phyloP scores from a whole-genome alignment of 2,797 vertebrate species.

The Meriones psammophilus region DNA sequence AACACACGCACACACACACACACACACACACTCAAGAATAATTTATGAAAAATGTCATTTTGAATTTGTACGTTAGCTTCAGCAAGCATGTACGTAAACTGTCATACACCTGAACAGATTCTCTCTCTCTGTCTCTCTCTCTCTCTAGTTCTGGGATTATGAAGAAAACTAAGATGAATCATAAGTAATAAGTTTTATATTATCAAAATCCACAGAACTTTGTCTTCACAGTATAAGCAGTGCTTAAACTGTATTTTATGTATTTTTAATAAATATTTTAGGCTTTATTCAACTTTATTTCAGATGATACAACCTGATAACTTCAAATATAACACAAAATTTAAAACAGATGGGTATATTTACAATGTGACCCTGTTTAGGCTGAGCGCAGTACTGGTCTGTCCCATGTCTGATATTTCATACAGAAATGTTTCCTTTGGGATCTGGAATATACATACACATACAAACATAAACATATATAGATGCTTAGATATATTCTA shows the following conservation, averaged over 20 bases:
- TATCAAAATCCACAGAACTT: not conserved
- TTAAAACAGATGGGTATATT: not conserved
- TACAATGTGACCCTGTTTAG: not conserved
- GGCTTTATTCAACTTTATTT: conserved; percentile 1
- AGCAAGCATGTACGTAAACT: not conserved
- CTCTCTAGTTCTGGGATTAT: not conserved
- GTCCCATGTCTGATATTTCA: not conserved
- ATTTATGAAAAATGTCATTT: not conserved
- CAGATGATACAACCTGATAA: not conserved
- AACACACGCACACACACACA: not conserved
- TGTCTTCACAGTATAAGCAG: conserved; percentile 2
- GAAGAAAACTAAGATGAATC: no score
- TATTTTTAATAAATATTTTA: conserved; percentile 29
- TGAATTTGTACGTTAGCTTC: not conserved
- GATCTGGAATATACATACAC: not conserved
- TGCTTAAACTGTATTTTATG: not conserved
- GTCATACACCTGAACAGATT: not conserved
- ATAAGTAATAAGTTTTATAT: not conserved
- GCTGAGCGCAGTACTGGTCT: not conserved
- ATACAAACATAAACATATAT: not conserved
- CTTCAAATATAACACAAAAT: not conserved
- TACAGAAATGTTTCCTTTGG: not conserved
- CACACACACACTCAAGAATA: not conserved
- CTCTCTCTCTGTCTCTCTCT: not conserved
- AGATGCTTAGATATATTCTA: no score